A percentile compares a stretch with the other conserved stretches of the same genome.
These are phyloP conservation scores for Ormyrus pomaceus DNA, from an alignment of 2,888 invertebrate genomes.

Conservation along the genomic window DNA sequence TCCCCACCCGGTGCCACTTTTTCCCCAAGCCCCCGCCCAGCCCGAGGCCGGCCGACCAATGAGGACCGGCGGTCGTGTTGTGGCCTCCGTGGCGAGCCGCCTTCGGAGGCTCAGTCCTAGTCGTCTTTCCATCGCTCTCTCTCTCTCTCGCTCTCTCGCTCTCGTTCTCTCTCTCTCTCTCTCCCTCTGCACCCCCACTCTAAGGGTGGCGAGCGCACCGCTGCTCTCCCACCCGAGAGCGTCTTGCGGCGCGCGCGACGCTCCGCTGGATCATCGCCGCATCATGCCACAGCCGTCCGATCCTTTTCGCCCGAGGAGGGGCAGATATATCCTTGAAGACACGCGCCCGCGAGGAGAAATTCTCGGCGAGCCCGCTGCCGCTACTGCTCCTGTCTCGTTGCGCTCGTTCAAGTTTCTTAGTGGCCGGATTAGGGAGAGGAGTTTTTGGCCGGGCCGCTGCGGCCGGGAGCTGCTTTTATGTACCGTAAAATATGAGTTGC, in stretches of 20 bases:
- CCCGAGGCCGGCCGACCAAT: constrained; percentile 63
- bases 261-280: constrained; percentile 2
- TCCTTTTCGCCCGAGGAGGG: background rate
- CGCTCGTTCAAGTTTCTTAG: constrained; percentile 49
- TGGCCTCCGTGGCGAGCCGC: constrained; percentile 76
- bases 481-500: background rate
- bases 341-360: constrained; percentile 42
- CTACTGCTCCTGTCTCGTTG: constrained; percentile 19
- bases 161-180: background rate
- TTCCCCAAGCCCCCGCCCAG: constrained; percentile 74
- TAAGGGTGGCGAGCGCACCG: background rate
- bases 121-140: constrained; percentile 53
- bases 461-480: background rate
- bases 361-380: background rate
- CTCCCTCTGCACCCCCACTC: background rate
- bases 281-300: background rate
- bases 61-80: constrained; percentile 75
- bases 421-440: background rate
- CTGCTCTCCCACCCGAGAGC: background rate
- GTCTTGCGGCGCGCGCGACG: background rate
- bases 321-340: constrained; percentile 16
- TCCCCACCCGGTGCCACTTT: constrained; percentile 61
- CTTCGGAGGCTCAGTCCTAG: constrained; percentile 67
- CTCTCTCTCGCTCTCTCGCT: constrained; percentile 6
- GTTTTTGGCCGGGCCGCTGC: background rate